Evolutionary conservation across 2,888 invertebrate genomes (phyloP).

Genomic region (Tyria jacobaeae): DNA sequence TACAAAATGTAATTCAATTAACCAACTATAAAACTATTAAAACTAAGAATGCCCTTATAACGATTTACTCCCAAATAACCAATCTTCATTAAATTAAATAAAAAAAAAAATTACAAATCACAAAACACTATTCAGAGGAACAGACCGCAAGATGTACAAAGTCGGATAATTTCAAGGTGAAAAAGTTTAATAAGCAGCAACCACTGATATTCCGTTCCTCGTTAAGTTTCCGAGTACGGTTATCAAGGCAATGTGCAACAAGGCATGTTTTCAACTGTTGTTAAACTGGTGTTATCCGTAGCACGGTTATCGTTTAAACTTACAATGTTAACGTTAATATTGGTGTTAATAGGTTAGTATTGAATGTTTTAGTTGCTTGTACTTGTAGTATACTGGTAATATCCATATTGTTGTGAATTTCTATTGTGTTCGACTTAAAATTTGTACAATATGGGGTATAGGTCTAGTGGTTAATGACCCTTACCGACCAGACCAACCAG

Average conservation of each 20-base stretch:
- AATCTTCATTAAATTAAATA: constrained; percentile 28
- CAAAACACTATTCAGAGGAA: constrained; percentile 28
- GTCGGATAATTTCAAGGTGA: constrained; percentile 52
- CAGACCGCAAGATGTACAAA: constrained; percentile 41
- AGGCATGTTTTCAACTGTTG: constrained; percentile 62
- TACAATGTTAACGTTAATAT: constrained; percentile 49
- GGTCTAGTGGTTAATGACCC: too few species aligned
- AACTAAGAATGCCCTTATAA: neutral
- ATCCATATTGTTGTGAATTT: neutral
- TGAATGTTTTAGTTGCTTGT: constrained; percentile 26
- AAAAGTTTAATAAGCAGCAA: constrained; percentile 75
- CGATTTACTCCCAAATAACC: neutral
- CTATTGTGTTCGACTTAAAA: neutral
- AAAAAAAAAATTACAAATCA: constrained; percentile 42
- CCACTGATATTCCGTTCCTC: constrained; percentile 59
- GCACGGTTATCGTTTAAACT: constrained; percentile 53
- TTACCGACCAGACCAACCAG: too few species aligned
- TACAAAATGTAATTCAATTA: neutral
- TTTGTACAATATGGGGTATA: too few species aligned
- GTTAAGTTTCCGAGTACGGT: constrained; percentile 57
- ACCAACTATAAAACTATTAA: neutral
- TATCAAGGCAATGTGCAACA: constrained; percentile 65
- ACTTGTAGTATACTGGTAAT: neutral
- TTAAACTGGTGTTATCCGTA: constrained; percentile 56
- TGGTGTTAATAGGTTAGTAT: constrained; percentile 33